phyloP scores from a whole-genome alignment of 2,797 vertebrate species.

The Salarias fasciatus region DNA sequence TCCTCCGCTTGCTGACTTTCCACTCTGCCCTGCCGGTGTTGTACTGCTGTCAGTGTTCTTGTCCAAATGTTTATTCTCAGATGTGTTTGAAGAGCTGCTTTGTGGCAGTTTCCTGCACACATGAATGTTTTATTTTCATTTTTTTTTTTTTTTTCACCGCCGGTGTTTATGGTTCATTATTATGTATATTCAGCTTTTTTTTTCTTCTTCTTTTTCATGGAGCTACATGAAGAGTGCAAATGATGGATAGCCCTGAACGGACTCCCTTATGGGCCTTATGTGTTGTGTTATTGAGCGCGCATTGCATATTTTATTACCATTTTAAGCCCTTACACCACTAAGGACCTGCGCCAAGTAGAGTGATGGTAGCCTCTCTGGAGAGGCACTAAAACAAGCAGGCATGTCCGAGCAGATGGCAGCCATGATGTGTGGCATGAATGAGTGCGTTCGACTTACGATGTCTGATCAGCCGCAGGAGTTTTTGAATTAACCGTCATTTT shows the following conservation, averaged over 20 bases:
- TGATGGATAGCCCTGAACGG: slow-evolving; percentile 17
- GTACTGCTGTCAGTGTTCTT: too few species aligned
- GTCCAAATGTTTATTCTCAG: too few species aligned
- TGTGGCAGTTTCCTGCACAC: too few species aligned
- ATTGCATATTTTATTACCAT: slow-evolving; percentile 42
- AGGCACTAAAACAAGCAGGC: slow-evolving; percentile 41
- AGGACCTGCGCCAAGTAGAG: slow-evolving; percentile 45
- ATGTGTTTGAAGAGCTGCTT: too few species aligned
- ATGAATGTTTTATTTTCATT: not conserved
- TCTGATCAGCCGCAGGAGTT: slow-evolving; percentile 29
- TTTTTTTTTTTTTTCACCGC: slow-evolving; percentile 3
- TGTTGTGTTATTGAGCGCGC: slow-evolving; percentile 28
- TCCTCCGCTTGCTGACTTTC: too few species aligned
- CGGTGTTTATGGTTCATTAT: slow-evolving; percentile 13
- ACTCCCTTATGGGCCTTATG: slow-evolving; percentile 23
- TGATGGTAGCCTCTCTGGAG: slow-evolving; percentile 43
- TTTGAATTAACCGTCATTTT: slow-evolving; percentile 34
- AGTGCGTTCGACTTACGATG: slow-evolving; percentile 48
- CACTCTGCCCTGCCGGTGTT: too few species aligned
- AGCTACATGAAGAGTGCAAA: slow-evolving; percentile 16
- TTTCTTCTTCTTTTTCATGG: not conserved
- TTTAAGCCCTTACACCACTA: slow-evolving; percentile 26
- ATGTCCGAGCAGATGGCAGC: slow-evolving; percentile 57
- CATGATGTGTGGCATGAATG: slow-evolving; percentile 45
- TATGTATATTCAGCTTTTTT: slow-evolving; percentile 18